Percentiles rank a stretch among this genome's conserved stretches.
These are phyloP conservation scores for Globia sparganii DNA, from an alignment of 2,888 invertebrate genomes.

Conservation along the genomic window DNA sequence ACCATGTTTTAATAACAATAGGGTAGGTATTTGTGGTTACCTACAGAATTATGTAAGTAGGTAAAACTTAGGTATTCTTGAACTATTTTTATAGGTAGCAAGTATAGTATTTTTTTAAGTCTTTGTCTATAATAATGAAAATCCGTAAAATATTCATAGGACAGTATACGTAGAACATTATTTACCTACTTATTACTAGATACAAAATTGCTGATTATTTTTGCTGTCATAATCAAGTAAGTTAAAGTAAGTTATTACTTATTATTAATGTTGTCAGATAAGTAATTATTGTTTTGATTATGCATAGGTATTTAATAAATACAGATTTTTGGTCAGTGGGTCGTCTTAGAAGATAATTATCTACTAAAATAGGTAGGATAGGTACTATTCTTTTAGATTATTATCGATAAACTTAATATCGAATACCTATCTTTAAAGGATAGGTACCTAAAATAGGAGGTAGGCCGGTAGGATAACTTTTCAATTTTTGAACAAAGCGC, in stretches of 20 bases:
- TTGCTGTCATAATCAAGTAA: constrained; percentile 7
- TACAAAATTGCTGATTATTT: constrained; percentile 18
- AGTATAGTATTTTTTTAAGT: background rate
- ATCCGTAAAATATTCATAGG: background rate
- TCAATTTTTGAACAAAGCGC: background rate
- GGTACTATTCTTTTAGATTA: background rate
- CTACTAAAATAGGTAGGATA: background rate
- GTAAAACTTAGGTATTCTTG: background rate
- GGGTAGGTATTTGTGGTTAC: background rate
- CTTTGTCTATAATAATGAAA: no score
- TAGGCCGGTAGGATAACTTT: background rate
- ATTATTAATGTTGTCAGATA: constrained; percentile 29
- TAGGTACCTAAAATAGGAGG: background rate
- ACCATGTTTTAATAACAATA: background rate
- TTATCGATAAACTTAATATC: background rate
- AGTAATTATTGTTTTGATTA: constrained; percentile 1
- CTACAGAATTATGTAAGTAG: background rate
- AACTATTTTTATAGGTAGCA: constrained; percentile 2
- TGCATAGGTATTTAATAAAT: background rate
- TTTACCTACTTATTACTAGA: background rate
- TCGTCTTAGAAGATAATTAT: background rate
- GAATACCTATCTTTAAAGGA: background rate
- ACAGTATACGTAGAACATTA: background rate
- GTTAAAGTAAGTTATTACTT: no score
- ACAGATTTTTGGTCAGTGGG: background rate